Base-by-base conservation (phyloP, 2,888 invertebrate species). In the Lacanobia oleracea region DNA sequence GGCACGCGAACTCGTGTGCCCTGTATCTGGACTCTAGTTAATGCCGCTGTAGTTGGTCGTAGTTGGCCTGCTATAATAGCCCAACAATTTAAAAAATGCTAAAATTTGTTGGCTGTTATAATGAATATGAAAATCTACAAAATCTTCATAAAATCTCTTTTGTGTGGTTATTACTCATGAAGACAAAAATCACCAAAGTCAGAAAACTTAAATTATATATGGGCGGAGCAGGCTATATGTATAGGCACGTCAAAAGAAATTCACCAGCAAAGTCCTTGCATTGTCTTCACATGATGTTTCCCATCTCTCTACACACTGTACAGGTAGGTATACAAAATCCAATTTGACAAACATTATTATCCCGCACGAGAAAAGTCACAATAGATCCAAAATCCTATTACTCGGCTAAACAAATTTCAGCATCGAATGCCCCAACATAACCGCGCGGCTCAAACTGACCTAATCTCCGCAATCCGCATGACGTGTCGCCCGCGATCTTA, bases 401-500 rank as follows among this genome's bases (percentile, higher is more conserved):
- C 9, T 9, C n/a, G 6, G 10, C 10, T 45, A 7, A 27, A 45
- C 27, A 14, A 16, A 37, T n/a, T 21, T 18, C 4, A 72, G 79
- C 23, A 67, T 83, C 63, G 12, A 87, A 85, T 74, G 45, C 68
- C 0, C 1, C 5, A 27, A 23, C 81, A 51, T 57, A 23, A 85
- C 67, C 65, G 76, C 33, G 86, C 72, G 62, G 73, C 2, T n/a
- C 66, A 76, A 83, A 84, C 84, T 87, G 88, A 88, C 88, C 90
- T 87, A 89, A 90, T 89, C 90, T 89, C 87, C 72, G 84, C 87
- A 87, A 88, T 88, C 88, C 87, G 88, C 87, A 91, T 89, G 91
- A 91, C 90, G 90, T 89, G 90, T 90, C 88, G 74, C 85, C 87
- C 88, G 89, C 88, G 88, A 90, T 89, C 87, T 91, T 88, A 90